Conservation (phyloP, 2,113 vertebrate genomes). For the Syngnathus floridae region DNA sequence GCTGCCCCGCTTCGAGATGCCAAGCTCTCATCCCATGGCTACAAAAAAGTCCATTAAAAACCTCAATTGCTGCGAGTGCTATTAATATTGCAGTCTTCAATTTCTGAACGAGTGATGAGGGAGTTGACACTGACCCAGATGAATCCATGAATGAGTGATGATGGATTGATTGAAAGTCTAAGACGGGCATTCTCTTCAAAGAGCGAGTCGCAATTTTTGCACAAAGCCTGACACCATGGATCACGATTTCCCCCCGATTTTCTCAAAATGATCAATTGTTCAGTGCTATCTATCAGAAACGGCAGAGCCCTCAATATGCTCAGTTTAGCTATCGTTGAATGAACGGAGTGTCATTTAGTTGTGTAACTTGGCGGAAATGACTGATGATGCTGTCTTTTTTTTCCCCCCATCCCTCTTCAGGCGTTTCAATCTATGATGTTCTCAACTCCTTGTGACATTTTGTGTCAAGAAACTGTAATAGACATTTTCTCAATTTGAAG, state of each 20-base stretch:
- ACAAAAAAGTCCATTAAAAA: slow-evolving; percentile 52
- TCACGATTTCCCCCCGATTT: no score
- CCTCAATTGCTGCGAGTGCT: slow-evolving; percentile 49
- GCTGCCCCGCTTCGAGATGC: slow-evolving; percentile 12
- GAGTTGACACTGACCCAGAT: slow-evolving; percentile 60
- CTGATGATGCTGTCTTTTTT: not conserved
- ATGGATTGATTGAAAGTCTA: slow-evolving; percentile 40
- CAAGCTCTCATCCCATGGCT: slow-evolving; percentile 15
- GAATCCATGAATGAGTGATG: slow-evolving; percentile 59
- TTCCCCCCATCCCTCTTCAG: not conserved
- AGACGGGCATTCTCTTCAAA: slow-evolving; percentile 5
- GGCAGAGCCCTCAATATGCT: not conserved
- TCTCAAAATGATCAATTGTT: no score
- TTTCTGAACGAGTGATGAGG: slow-evolving; percentile 65
- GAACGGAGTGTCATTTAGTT: not conserved
- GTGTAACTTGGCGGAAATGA: not conserved
- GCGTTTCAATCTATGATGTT: not conserved
- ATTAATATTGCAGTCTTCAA: slow-evolving; percentile 66
- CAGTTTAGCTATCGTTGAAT: not conserved
- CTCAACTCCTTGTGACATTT: not conserved
- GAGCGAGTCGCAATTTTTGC: slow-evolving; percentile 7
- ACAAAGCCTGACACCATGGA: no score
- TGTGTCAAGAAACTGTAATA: not conserved
- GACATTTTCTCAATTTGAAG: slow-evolving; percentile 10
- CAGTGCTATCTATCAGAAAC: not conserved